Percentiles rank a stretch among this genome's conserved stretches.
phyloP scores from a whole-genome alignment of 2,113 vertebrate genomes.

The Brachyhypopomus occidentalis region DNA sequence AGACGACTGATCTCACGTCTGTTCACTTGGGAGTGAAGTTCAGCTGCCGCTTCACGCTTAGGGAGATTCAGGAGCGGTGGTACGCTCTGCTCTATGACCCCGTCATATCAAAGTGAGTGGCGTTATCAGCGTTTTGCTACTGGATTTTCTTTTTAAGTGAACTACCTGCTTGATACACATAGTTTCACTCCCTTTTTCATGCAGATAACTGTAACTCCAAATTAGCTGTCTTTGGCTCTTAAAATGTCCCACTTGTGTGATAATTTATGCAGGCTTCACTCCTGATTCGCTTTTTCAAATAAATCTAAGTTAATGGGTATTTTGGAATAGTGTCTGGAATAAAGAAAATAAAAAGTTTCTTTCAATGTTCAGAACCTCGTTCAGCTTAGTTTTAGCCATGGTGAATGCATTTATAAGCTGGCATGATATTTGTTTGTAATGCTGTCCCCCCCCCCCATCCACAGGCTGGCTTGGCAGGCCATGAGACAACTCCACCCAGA shows the following conservation, averaged over 20 bases:
- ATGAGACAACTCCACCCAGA: constrained; percentile 96
- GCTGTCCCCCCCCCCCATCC: neutral
- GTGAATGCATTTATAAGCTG: neutral
- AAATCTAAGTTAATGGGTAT: neutral
- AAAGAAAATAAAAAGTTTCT: too few relatives aligned
- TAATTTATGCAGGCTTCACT: neutral
- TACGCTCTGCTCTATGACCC: constrained; percentile 94
- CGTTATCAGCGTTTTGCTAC: neutral
- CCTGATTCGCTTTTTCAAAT: neutral
- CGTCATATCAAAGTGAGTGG: constrained; percentile 92
- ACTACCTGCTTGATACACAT: neutral
- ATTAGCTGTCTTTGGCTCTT: neutral
- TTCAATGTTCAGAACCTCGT: too few relatives aligned
- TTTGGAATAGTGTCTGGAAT: neutral
- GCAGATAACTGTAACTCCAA: neutral
- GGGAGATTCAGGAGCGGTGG: constrained; percentile 95
- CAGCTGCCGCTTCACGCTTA: constrained; percentile 92
- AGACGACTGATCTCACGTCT: constrained; percentile 92
- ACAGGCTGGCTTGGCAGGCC: constrained; percentile 91
- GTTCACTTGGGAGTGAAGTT: constrained; percentile 96
- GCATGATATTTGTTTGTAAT: neutral
- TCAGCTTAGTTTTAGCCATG: neutral
- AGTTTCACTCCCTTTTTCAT: neutral
- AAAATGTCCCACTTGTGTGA: too few relatives aligned
- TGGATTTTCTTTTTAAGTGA: too few relatives aligned